Evolutionary conservation across 2,888 invertebrate genomes (phyloP).

Genomic region (Nymphalis polychloros): DNA sequence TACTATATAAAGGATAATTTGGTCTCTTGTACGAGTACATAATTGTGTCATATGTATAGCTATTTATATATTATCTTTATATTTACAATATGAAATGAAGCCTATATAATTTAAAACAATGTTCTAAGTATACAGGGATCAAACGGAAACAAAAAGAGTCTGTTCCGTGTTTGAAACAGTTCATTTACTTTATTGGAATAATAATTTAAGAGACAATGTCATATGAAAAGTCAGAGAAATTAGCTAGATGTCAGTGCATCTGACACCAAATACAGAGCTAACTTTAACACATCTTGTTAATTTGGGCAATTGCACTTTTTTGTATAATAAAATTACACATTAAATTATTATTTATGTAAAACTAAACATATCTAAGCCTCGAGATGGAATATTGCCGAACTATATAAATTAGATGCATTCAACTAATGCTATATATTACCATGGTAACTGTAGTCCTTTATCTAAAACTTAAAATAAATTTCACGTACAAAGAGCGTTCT

Average conservation of each 20-base stretch:
- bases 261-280: conserved; percentile 14
- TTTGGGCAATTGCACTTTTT: not conserved
- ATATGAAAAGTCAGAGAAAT: conserved; percentile 2
- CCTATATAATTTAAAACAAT: no score
- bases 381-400: no score
- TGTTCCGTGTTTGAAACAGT: not conserved
- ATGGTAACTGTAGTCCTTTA: not conserved
- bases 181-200: not conserved
- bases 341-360: not conserved
- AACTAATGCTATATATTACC: no score
- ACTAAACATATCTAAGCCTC: not conserved
- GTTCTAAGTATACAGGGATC: no score
- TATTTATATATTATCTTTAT: no score
- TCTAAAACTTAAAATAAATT: not conserved
- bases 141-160: no score
- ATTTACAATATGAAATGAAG: no score
- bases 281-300: not conserved
- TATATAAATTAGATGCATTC: no score
- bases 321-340: no score
- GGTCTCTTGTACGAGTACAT: no score
- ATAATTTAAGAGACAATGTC: not conserved
- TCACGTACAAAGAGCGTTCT: not conserved
- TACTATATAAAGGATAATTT: no score
- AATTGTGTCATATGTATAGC: no score
- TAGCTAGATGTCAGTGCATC: conserved; percentile 5